A percentile compares a stretch with the other conserved stretches of the same genome.
Evolutionary conservation across 2,113 vertebrate genomes (phyloP).

Genomic region (Archocentrus centrarchus): DNA sequence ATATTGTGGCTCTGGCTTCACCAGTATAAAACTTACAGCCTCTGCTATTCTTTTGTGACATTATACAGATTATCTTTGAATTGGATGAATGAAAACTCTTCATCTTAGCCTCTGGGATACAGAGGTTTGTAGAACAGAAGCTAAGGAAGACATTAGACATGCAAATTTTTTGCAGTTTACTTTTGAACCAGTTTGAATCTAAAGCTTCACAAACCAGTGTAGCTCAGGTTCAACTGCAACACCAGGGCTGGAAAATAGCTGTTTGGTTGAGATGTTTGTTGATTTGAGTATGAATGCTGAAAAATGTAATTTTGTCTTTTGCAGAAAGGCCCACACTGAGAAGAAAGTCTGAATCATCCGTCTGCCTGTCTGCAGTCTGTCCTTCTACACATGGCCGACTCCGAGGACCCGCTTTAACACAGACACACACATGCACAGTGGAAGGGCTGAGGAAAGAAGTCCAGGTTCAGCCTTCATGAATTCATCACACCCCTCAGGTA

Average conservation of each 20-base stretch:
- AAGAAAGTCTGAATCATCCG: background rate
- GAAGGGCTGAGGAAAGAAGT: conserved; percentile 8
- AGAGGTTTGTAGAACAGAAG: background rate
- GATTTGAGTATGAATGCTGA: background rate
- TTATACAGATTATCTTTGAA: too few relatives aligned
- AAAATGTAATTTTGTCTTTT: background rate
- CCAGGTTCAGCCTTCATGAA: conserved; percentile 57
- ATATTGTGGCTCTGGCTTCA: background rate
- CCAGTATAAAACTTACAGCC: too few relatives aligned
- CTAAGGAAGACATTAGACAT: background rate
- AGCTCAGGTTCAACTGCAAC: background rate
- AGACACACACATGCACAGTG: background rate
- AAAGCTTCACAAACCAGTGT: too few relatives aligned
- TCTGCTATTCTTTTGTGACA: too few relatives aligned
- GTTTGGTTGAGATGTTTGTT: background rate
- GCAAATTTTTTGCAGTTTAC: background rate
- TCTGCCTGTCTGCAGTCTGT: background rate
- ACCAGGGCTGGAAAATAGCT: background rate
- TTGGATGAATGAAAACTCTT: too few relatives aligned
- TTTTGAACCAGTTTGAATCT: background rate
- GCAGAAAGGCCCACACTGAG: conserved; percentile 17
- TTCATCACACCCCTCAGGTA: conserved; percentile 65
- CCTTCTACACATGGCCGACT: conserved; percentile 59
- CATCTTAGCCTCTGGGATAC: background rate
- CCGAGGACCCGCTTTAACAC: conserved; percentile 69